Conservation (phyloP, 1,140 invertebrate species). For the Streblospio benedicti region DNA sequence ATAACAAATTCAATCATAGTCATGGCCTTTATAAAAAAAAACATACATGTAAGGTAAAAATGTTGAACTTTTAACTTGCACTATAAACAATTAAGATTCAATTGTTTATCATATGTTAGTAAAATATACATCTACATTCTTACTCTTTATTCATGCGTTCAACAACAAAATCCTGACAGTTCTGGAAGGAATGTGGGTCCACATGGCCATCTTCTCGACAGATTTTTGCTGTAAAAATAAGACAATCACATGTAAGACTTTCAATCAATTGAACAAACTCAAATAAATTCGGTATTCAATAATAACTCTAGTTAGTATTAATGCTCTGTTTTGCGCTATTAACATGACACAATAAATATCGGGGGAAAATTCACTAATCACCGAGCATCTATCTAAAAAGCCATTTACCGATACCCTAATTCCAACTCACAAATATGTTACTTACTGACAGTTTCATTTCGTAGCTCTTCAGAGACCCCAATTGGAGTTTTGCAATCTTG, state of each 20-base stretch:
- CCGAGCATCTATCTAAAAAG: too few relatives aligned
- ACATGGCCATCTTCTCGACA: conserved; percentile 46
- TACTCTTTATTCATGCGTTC: conserved; percentile 56
- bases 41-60: conserved; percentile 11
- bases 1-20: conserved; percentile 4
- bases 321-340: too few relatives aligned
- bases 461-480: conserved; percentile 45
- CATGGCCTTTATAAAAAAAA: background rate
- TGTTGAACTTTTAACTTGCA: too few relatives aligned
- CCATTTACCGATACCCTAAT: too few relatives aligned
- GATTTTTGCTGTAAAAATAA: conserved; percentile 42
- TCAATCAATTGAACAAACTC: too few relatives aligned
- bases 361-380: too few relatives aligned
- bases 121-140: conserved; percentile 24
- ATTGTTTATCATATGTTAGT: conserved; percentile 6
- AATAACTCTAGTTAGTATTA: too few relatives aligned
- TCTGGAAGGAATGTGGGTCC: conserved; percentile 51
- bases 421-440: too few relatives aligned
- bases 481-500: conserved; percentile 48
- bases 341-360: too few relatives aligned
- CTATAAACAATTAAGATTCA: conserved; percentile 6
- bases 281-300: too few relatives aligned
- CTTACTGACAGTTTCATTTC: conserved; percentile 37
- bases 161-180: conserved; percentile 59
- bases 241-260: too few relatives aligned